Percentiles rank a stretch among this genome's conserved stretches.
Evolutionary conservation across 1,140 invertebrate species (phyloP).

Genomic region (Procambarus virginalis): DNA sequence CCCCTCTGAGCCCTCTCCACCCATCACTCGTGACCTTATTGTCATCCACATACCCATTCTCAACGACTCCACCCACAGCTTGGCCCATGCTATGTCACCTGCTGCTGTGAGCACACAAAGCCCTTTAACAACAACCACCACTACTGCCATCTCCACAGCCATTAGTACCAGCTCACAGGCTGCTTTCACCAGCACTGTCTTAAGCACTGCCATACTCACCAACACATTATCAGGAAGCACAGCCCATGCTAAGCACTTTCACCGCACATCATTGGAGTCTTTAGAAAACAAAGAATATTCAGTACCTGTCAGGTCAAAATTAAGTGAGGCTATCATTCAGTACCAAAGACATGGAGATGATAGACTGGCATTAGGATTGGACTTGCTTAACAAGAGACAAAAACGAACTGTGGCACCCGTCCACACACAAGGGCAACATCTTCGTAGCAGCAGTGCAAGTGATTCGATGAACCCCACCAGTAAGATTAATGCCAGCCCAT

Average conservation of each 20-base stretch:
- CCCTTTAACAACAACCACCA: slow-evolving; percentile 7
- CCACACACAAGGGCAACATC: background rate
- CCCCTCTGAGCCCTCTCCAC: slow-evolving; percentile 21
- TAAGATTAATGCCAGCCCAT: slow-evolving; percentile 14
- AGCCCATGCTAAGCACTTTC: background rate
- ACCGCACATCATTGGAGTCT: slow-evolving; percentile 3
- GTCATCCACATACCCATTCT: slow-evolving; percentile 53
- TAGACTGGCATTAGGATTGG: background rate
- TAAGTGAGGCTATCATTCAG: slow-evolving; percentile 11
- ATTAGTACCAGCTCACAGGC: slow-evolving; percentile 24
- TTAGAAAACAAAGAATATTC: slow-evolving; percentile 15
- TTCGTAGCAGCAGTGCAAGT: slow-evolving; percentile 35
- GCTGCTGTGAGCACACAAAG: slow-evolving; percentile 39
- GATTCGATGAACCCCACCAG: slow-evolving; percentile 36
- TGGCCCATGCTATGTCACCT: background rate
- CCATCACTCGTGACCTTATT: slow-evolving; percentile 44
- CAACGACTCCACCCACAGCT: slow-evolving; percentile 20
- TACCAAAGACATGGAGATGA: slow-evolving; percentile 5
- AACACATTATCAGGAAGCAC: slow-evolving; percentile 35
- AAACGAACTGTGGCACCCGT: slow-evolving; percentile 28
- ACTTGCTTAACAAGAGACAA: slow-evolving; percentile 8
- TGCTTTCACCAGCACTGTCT: slow-evolving; percentile 2
- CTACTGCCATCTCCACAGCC: slow-evolving; percentile 6
- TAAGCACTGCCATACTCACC: slow-evolving; percentile 5
- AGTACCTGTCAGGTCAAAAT: background rate